Evolutionary conservation across 1,140 invertebrate species (phyloP).

Genomic region (Bombus vancouverensis): DNA sequence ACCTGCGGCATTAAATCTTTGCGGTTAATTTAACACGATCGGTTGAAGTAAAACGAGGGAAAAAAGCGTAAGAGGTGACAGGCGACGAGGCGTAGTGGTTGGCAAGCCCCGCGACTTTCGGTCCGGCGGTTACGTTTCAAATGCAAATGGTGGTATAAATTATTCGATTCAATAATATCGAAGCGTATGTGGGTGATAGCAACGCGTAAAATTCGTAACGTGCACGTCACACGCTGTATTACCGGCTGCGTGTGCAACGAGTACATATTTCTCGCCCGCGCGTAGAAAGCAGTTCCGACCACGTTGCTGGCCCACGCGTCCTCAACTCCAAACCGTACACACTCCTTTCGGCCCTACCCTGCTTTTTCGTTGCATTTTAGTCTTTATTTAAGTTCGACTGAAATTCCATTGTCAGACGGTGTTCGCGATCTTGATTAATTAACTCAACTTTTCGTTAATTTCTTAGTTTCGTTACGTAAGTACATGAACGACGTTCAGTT

Average conservation of each 20-base stretch:
- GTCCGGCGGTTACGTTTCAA: background rate
- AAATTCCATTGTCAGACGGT: slow-evolving; percentile 24
- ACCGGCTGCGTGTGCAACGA: slow-evolving; percentile 24
- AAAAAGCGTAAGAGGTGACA: background rate
- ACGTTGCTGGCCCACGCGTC: slow-evolving; percentile 74
- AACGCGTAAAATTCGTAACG: slow-evolving; percentile 44
- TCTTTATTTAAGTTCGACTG: slow-evolving; percentile 30
- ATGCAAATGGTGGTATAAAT: slow-evolving; percentile 25
- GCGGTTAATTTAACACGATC: slow-evolving; percentile 6
- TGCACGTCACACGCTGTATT: background rate
- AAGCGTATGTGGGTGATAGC: slow-evolving; percentile 46
- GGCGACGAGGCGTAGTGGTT: slow-evolving; percentile 1
- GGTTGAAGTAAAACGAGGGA: too few relatives aligned
- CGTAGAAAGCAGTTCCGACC: slow-evolving; percentile 74
- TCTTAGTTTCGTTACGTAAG: background rate
- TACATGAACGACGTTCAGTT: background rate
- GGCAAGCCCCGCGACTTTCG: background rate
- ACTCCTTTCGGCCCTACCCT: slow-evolving; percentile 52
- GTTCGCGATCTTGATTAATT: background rate
- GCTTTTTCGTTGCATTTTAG: background rate
- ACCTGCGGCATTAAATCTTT: background rate
- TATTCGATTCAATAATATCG: slow-evolving; percentile 41
- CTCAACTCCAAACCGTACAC: slow-evolving; percentile 1
- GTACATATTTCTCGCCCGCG: slow-evolving; percentile 55
- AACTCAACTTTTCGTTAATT: background rate